Evolutionary conservation across 2,888 invertebrate species (phyloP).

Genomic region (Drosophila flavopinicola): DNA sequence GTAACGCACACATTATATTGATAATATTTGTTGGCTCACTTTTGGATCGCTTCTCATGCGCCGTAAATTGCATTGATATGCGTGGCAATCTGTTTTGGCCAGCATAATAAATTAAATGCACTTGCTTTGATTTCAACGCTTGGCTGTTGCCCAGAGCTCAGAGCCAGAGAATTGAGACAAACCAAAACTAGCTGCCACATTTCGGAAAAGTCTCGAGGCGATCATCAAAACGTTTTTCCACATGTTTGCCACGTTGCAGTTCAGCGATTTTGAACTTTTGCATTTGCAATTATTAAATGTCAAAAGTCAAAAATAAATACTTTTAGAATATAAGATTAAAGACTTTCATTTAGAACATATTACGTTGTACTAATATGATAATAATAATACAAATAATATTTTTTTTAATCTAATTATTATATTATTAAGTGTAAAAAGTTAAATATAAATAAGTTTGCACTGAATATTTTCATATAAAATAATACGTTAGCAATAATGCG

Average conservation of each 20-base stretch:
- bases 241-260: background rate
- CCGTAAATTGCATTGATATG: constrained; percentile 67
- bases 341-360: no score
- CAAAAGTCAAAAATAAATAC: background rate
- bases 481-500: no score
- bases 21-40: constrained; percentile 46
- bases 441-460: no score
- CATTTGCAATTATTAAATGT: constrained; percentile 10
- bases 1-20: constrained; percentile 67
- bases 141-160: constrained; percentile 33
- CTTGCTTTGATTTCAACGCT: constrained; percentile 68
- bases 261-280: constrained; percentile 1
- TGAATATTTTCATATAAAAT: no score
- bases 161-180: constrained; percentile 11
- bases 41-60: constrained; percentile 41
- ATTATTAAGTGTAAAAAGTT: no score
- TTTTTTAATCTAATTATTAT: background rate
- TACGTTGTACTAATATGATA: no score
- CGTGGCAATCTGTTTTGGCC: constrained; percentile 67
- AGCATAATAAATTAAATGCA: constrained; percentile 71
- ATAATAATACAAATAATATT: no score
- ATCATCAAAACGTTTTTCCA: background rate
- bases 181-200: constrained; percentile 1
- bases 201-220: background rate
- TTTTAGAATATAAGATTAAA: background rate